A percentile compares a stretch with the other conserved stretches of the same genome.
Evolutionary conservation across 2,113 vertebrate species (phyloP).

Genomic region (Chascanopsetta lugubris): DNA sequence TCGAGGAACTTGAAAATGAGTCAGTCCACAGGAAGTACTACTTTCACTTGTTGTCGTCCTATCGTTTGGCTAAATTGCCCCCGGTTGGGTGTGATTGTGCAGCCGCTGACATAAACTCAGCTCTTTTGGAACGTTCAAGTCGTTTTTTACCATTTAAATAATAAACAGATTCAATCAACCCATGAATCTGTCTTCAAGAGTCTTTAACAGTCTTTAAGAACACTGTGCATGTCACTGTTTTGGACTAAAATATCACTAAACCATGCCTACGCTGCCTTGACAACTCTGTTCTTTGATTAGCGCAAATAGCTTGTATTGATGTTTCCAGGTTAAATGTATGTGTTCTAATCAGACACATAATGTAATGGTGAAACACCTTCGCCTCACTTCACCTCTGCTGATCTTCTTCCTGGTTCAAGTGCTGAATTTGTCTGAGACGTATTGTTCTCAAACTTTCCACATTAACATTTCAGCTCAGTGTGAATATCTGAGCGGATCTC

Average conservation of each 20-base stretch:
- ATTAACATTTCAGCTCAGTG: too few species aligned
- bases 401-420: not conserved
- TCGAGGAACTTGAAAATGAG: slow-evolving; percentile 46
- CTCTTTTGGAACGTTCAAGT: slow-evolving; percentile 11
- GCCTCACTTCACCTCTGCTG: not conserved
- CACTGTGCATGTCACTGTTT: not conserved
- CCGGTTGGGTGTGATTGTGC: slow-evolving; percentile 56
- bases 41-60: slow-evolving; percentile 33
- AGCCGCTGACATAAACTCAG: slow-evolving; percentile 22
- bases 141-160: not conserved
- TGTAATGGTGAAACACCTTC: not conserved
- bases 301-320: too few species aligned
- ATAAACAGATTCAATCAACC: slow-evolving; percentile 25
- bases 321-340: too few species aligned
- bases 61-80: slow-evolving; percentile 36
- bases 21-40: slow-evolving; percentile 24
- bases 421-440: too few species aligned
- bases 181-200: too few species aligned
- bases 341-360: too few species aligned
- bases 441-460: too few species aligned
- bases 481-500: not conserved
- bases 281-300: too few species aligned
- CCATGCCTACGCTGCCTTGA: too few species aligned
- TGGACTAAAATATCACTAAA: too few species aligned
- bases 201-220: too few species aligned